A percentile compares a stretch with the other conserved stretches of the same genome.
Conservation (phyloP, 2,797 vertebrate genomes). For the Hemitrygon akajei region DNA sequence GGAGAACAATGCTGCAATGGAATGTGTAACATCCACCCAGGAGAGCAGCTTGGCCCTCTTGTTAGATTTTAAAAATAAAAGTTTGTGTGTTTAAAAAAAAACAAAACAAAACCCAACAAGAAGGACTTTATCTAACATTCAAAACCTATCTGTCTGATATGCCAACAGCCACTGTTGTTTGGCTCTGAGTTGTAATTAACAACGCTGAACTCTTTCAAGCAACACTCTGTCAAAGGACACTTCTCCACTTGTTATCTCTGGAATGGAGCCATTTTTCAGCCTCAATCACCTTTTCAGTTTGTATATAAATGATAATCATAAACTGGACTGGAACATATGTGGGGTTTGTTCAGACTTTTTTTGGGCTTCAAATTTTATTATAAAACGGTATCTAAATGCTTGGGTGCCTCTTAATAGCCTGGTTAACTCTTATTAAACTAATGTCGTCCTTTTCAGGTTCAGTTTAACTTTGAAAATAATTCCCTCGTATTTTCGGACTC, state of each 20-base stretch:
- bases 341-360: neutral
- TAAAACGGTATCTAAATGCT: neutral
- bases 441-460: too few species aligned
- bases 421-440: neutral
- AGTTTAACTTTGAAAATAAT: neutral
- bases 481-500: too few species aligned
- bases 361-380: neutral
- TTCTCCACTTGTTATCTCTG: constrained; percentile 34
- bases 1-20: neutral
- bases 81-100: neutral
- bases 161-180: neutral
- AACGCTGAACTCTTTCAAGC: neutral
- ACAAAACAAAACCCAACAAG: too few species aligned
- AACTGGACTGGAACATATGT: neutral
- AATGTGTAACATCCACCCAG: neutral
- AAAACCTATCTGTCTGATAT: neutral
- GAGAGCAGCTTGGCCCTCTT: neutral
- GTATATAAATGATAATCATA: neutral
- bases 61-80: neutral
- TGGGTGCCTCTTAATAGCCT: neutral
- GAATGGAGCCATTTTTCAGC: constrained; percentile 28
- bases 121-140: neutral
- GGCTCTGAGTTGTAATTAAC: constrained; percentile 17
- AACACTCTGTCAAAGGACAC: neutral
- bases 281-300: neutral